Percentiles rank a stretch among this genome's conserved stretches.
These are phyloP conservation scores for Corbicula japonica DNA, from an alignment of 2,888 invertebrate species.

Conservation along the genomic window DNA sequence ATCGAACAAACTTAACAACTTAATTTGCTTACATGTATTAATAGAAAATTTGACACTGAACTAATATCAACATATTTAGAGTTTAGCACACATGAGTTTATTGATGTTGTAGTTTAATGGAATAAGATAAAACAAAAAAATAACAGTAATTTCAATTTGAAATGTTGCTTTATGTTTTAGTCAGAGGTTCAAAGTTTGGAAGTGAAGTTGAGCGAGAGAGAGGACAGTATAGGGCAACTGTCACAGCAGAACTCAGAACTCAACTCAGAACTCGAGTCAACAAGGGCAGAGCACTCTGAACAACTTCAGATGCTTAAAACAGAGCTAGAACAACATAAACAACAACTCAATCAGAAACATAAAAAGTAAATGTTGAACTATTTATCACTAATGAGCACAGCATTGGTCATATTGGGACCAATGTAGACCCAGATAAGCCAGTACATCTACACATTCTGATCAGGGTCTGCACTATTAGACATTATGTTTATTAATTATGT, in stretches of 20 bases:
- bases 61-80: no score
- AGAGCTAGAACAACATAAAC: conserved; percentile 54
- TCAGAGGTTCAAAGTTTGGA: no score
- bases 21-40: no score
- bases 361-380: conserved; percentile 28
- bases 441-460: neutral
- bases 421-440: no score
- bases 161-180: no score
- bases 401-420: no score
- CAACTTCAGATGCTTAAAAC: conserved; percentile 45
- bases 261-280: conserved; percentile 27
- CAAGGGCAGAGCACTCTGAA: conserved; percentile 31
- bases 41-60: no score
- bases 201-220: conserved; percentile 29
- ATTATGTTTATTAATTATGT: neutral
- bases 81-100: no score
- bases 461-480: neutral
- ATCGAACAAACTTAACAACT: no score
- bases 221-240: conserved; percentile 44
- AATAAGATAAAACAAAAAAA: no score
- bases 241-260: conserved; percentile 38
- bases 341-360: conserved; percentile 52
- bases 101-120: no score
- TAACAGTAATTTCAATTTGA: no score
- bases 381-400: neutral